Conservation (phyloP, 2,888 invertebrate species). For the Erebia aethiops region DNA sequence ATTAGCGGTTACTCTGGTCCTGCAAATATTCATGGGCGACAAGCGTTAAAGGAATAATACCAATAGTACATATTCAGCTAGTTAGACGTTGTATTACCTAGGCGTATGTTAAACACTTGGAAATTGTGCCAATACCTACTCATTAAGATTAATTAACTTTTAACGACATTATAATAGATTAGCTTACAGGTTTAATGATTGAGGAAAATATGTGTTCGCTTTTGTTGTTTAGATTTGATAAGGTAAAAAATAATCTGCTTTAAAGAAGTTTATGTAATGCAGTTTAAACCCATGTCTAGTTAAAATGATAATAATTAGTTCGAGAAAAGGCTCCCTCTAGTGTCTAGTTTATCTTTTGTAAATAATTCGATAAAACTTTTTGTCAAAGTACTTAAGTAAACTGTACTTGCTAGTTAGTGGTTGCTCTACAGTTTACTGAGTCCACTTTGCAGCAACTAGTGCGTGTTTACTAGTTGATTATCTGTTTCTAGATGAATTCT, state of each 20-base stretch:
- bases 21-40: too few species aligned
- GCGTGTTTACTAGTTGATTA: constrained; percentile 18
- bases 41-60: too few species aligned
- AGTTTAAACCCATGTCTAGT: too few species aligned
- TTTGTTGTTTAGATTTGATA: constrained; percentile 4
- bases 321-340: too few species aligned
- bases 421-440: neutral
- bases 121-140: constrained; percentile 38
- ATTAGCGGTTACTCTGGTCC: too few species aligned
- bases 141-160: constrained; percentile 56
- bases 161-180: constrained; percentile 63
- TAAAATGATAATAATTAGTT: too few species aligned
- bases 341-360: too few species aligned
- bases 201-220: constrained; percentile 52
- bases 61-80: too few species aligned
- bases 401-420: neutral
- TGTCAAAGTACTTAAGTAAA: neutral
- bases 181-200: constrained; percentile 47
- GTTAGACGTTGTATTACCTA: constrained; percentile 12
- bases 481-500: constrained; percentile 25
- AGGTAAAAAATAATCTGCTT: neutral
- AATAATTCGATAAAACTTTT: neutral
- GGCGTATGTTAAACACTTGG: constrained; percentile 10
- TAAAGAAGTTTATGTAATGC: neutral
- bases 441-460: neutral